Conservation (phyloP, 2,888 invertebrate species). For the Eugnorisma glareosa region DNA sequence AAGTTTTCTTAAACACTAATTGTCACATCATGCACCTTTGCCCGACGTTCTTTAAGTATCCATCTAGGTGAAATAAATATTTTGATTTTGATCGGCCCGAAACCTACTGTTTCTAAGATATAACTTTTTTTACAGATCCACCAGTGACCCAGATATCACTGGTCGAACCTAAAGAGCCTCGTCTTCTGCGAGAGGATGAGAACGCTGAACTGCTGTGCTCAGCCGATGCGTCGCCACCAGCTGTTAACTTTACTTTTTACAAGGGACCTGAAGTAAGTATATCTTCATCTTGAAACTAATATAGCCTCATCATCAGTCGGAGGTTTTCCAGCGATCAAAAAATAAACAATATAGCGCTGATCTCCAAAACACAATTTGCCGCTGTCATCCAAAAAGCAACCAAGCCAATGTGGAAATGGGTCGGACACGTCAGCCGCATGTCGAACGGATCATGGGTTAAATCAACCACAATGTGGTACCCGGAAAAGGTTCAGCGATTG, state of each 20-base stretch:
- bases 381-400: not conserved
- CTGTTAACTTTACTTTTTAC: conserved; percentile 94
- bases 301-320: not conserved
- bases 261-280: conserved; percentile 93
- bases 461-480: not conserved
- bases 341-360: not conserved
- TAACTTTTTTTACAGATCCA: conserved; percentile 92
- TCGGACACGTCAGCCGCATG: not conserved
- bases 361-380: not conserved
- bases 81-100: not conserved
- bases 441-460: not conserved
- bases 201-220: conserved; percentile 95
- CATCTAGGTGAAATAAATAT: too few species aligned
- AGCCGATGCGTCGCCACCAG: conserved; percentile 94
- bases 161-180: conserved; percentile 91
- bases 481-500: not conserved
- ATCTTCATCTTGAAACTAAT: not conserved
- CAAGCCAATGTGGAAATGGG: not conserved
- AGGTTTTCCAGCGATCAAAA: not conserved
- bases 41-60: too few species aligned
- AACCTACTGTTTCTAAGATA: not conserved
- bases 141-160: conserved; percentile 93
- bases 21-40: too few species aligned
- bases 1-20: too few species aligned
- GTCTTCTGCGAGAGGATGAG: conserved; percentile 93